Percentiles rank a stretch among this genome's conserved stretches.
Evolutionary conservation across 1,140 invertebrate species (phyloP).

Genomic region (Macrosteles quadrilineatus): DNA sequence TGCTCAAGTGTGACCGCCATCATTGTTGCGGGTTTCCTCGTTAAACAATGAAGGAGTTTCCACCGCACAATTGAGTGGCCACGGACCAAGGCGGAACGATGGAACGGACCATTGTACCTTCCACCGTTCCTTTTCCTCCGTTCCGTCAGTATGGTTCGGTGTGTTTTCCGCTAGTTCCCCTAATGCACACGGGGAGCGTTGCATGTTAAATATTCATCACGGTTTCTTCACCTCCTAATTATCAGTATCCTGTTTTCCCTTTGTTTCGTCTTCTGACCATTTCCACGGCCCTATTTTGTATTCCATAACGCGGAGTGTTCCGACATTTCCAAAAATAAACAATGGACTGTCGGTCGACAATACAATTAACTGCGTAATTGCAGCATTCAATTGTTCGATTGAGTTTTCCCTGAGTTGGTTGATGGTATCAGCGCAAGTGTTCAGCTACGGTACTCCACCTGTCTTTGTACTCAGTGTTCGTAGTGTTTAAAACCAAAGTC

Average conservation of each 20-base stretch:
- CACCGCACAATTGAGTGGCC: too few species aligned
- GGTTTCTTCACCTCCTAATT: conserved; percentile 32
- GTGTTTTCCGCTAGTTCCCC: conserved; percentile 27
- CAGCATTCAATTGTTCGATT: conserved; percentile 12
- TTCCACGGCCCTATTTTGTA: conserved; percentile 30
- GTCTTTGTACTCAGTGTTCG: too few species aligned
- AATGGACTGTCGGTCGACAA: background rate
- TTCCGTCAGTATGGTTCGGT: conserved; percentile 12
- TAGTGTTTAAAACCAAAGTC: too few species aligned
- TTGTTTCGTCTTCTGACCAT: conserved; percentile 25
- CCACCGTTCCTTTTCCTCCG: too few species aligned
- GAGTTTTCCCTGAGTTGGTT: conserved; percentile 1
- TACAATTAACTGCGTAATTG: conserved; percentile 11
- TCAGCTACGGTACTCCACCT: too few species aligned
- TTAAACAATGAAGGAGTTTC: too few species aligned
- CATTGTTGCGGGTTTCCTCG: too few species aligned
- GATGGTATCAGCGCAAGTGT: background rate
- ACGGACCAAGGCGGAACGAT: too few species aligned
- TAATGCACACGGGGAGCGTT: conserved; percentile 26
- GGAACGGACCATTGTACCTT: too few species aligned
- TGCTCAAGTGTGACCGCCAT: too few species aligned
- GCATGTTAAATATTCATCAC: conserved; percentile 32
- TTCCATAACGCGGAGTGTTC: conserved; percentile 27
- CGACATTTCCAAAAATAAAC: conserved; percentile 28
- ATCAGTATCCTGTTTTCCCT: conserved; percentile 29